Evolutionary conservation across 2,888 invertebrate species (phyloP).

Genomic region (Odontocolon sp.): DNA sequence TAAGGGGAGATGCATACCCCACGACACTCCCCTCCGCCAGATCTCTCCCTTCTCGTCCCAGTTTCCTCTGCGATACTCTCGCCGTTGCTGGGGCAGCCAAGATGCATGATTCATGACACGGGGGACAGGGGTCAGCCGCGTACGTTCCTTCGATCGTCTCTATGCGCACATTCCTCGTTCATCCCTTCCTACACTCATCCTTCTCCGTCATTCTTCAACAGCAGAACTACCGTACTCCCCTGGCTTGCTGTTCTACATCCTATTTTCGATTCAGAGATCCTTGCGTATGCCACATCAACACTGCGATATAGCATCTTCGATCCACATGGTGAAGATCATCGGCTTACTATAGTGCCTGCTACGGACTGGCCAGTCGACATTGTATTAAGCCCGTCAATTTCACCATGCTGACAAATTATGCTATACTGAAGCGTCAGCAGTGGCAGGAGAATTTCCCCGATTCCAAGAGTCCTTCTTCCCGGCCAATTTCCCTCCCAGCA

Average conservation of each 20-base stretch:
- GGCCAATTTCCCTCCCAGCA: constrained; percentile 69
- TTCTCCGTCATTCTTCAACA: constrained; percentile 27
- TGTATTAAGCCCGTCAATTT: too few relatives aligned
- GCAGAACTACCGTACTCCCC: constrained; percentile 40
- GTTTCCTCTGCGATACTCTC: constrained; percentile 58
- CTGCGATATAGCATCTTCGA: constrained; percentile 10
- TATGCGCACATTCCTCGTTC: constrained; percentile 41
- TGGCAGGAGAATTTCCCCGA: constrained; percentile 29
- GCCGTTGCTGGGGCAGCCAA: constrained; percentile 64
- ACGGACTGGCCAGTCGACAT: too few relatives aligned
- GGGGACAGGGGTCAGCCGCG: constrained; percentile 65
- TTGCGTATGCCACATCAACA: constrained; percentile 49
- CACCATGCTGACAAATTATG: not conserved
- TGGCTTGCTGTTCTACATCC: constrained; percentile 27
- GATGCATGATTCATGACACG: constrained; percentile 78
- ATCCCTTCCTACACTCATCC: constrained; percentile 44
- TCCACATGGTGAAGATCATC: too few relatives aligned
- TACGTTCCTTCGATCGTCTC: constrained; percentile 55
- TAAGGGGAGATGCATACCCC: constrained; percentile 26
- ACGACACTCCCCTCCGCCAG: constrained; percentile 34
- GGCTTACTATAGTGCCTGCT: too few relatives aligned
- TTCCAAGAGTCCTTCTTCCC: constrained; percentile 61
- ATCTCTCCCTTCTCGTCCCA: constrained; percentile 58
- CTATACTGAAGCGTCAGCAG: not conserved
- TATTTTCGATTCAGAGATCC: constrained; percentile 50